Base-by-base conservation (phyloP, 2,888 invertebrate genomes). In the Papilio protenor region DNA sequence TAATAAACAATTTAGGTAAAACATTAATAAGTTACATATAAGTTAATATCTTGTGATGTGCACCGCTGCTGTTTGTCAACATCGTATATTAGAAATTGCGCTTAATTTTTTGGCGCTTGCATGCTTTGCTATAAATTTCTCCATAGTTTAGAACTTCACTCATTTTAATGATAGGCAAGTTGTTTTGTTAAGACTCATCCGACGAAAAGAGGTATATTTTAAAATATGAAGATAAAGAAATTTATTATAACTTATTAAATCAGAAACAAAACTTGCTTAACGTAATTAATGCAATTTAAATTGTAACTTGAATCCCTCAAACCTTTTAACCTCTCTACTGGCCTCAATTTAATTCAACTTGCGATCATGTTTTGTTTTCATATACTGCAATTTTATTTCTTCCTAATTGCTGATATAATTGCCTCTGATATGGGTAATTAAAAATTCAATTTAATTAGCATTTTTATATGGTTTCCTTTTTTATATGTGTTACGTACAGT, bases 351-450 rank as follows among this genome's bases (percentile, higher is more conserved):
- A 66, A 71, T 71, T 77, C 23, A 75, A 70, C 21, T 59, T 23
- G 61, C 23, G 59, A 33, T 71, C 49, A 52, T n/a, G 23, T 33
- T 73, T 16, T 70, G 23, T 64, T 52, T 55, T 61, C 49, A 61
- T 49, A 21, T 59, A 59, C 64, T 27, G 33, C 59, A 40, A 55
- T 75, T 75, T 75, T 78, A 75, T 78, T 66, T 72, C 75, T 76
- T 76, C 78, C 72, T 75, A 75, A 78, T 78, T 76, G 71, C 55
- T 14, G 10, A 21, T 27, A 52, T 72, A 75, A 73, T 57, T 72
- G 66, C 55, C 21, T 27, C 33, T 40, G 64, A 45, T 73, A 23
- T 47, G 49, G 21, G 64, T 45, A 52, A 73, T 73, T 77, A 47
- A 55, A 73, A 55, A 73, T 73, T 76, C 57, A 14, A 47, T 66